Base-by-base conservation (phyloP, 2,888 invertebrate genomes). In the Drosophila gaucha region DNA sequence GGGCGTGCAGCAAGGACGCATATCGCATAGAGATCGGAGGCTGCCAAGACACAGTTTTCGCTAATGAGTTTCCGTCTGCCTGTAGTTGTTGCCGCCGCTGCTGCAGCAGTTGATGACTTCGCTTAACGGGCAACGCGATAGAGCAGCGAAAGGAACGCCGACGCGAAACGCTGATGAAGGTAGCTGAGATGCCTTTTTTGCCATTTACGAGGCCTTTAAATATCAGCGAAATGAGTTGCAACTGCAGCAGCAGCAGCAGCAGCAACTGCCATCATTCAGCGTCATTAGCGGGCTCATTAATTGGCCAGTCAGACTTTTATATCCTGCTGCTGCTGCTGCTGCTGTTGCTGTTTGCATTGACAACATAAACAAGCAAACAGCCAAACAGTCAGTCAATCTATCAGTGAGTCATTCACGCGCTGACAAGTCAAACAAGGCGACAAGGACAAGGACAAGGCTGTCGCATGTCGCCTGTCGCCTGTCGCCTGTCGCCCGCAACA, bases 31-130 rank as follows among this genome's bases (percentile, higher is more conserved):
- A 43, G 66, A 55, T 57, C 43, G 67, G 35, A 20, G 57, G 38
- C 64, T 46, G 64, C 60, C 58, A 82, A 80, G 86, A 80, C 80
- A 80, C 79, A 82, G 83, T 76, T 86, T 75, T 75, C 71, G 73
- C 83, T 84, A 84, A 84, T 84, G 83, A 84, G 83, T 86, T 83
- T 83, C 83, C 83, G 83, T 78, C 84, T 71, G 66, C 22, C 54
- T 52, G 64, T 33, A 31, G 59, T 39, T 60, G 43, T 24, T 52
- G 49, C 3, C 24, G 50, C 14, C 44, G 57, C 5, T 36, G 24
- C 8, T 16, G 46, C 28, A 20, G 39, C 46, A 59, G 68, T 49
- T 73, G 73, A 73, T 69, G 65, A 74, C 64, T 60, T 56, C 50
- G 70, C 43, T 59, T 67, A 66, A 75, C 63, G 69, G 74, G 31